These are phyloP conservation scores for Macaria liturata DNA, from an alignment of 2,888 invertebrate species.

Conservation along the genomic window DNA sequence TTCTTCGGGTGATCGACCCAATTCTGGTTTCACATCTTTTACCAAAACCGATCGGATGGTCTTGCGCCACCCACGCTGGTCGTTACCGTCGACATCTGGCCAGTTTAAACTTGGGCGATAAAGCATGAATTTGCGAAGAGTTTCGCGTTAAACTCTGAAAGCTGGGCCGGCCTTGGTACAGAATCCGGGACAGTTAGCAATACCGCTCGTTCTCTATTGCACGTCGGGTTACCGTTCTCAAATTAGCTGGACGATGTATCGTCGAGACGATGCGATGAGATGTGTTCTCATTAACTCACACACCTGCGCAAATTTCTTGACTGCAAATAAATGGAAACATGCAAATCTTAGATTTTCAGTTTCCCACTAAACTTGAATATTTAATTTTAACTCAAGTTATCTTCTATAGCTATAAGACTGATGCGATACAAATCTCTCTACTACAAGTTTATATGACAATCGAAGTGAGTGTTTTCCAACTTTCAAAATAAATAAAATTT, in stretches of 20 bases:
- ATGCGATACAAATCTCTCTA: no score
- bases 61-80: conserved; percentile 38
- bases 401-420: no score
- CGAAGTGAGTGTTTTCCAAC: no score
- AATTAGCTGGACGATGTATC: conserved; percentile 51
- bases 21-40: conserved; percentile 33
- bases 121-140: conserved; percentile 41
- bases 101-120: conserved; percentile 31
- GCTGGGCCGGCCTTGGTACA: conserved; percentile 60
- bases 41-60: conserved; percentile 37
- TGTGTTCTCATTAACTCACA: conserved; percentile 1
- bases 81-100: conserved; percentile 40
- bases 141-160: conserved; percentile 37
- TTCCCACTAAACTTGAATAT: no score
- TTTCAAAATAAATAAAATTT: no score
- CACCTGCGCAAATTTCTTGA: conserved; percentile 1
- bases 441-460: no score
- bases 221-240: conserved; percentile 58
- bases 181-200: conserved; percentile 62
- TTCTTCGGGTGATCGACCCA: conserved; percentile 31
- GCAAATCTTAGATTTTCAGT: no score
- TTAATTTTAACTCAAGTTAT: no score
- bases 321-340: neutral
- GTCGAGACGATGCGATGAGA: conserved; percentile 32
- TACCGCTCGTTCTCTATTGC: conserved; percentile 55